phyloP scores from a whole-genome alignment of 2,888 invertebrate genomes.

The Pristionchus exspectatus region DNA sequence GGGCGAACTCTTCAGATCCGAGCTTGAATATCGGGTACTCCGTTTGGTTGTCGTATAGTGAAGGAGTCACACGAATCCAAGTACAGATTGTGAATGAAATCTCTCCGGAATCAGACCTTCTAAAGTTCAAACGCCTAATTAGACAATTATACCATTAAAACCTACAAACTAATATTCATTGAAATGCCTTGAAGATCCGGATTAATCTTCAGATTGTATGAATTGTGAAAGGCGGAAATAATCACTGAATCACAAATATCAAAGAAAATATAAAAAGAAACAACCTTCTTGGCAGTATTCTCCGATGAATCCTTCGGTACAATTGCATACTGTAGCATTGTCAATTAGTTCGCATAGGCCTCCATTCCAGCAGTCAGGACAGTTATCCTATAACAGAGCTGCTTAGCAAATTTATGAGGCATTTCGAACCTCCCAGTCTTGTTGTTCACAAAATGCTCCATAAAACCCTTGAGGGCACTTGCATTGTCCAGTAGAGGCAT shows the following conservation, averaged over 20 bases:
- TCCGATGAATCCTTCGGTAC: background rate
- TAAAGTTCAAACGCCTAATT: background rate
- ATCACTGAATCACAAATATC: background rate
- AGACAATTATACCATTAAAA: too few relatives aligned
- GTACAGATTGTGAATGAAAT: constrained; percentile 2
- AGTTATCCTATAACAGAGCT: background rate
- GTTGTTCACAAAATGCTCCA: background rate
- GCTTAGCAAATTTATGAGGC: background rate
- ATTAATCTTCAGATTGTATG: background rate
- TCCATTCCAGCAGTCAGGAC: background rate
- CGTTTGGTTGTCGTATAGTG: background rate
- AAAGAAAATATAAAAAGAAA: background rate
- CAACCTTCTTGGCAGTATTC: background rate
- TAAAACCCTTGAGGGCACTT: background rate
- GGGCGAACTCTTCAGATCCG: background rate
- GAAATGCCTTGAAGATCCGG: background rate
- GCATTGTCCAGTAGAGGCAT: background rate
- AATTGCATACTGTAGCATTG: background rate
- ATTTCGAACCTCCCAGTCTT: background rate
- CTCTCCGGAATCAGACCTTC: background rate
- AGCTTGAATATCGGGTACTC: background rate
- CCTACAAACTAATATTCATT: background rate
- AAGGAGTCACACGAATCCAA: background rate
- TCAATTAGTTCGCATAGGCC: background rate
- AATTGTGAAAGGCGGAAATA: background rate